Conservation (phyloP, 2,113 vertebrate genomes). For the Ifrita kowaldi region DNA sequence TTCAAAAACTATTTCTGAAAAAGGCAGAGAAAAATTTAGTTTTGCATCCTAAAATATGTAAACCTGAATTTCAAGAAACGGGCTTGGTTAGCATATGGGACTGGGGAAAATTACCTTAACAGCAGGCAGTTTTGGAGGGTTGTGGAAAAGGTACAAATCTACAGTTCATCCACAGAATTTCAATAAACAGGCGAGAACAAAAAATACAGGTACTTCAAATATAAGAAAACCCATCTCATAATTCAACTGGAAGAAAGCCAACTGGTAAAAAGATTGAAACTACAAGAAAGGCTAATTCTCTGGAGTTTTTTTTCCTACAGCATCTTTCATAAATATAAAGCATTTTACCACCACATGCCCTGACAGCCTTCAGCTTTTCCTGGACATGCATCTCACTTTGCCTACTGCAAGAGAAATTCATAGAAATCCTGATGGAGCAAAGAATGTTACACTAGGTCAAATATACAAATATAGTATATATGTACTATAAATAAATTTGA, state of each 20-base stretch:
- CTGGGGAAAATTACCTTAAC: not conserved
- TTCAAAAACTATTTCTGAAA: not conserved
- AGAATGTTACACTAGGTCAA: not conserved
- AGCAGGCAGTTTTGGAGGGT: fast-evolving
- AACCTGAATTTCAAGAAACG: not conserved
- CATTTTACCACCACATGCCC: not conserved
- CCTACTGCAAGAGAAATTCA: not conserved
- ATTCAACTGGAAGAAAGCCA: not conserved
- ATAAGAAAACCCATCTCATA: not conserved
- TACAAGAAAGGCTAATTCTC: not conserved
- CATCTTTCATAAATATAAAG: not conserved
- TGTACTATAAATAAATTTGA: not conserved
- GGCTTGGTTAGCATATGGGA: not conserved
- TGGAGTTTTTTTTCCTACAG: not conserved
- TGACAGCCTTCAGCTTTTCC: not conserved
- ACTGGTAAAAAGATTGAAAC: not conserved
- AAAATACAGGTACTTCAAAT: not conserved
- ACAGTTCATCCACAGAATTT: not conserved
- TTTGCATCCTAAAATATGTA: not conserved
- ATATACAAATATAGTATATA: not conserved
- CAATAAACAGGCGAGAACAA: not conserved
- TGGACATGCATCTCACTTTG: not conserved
- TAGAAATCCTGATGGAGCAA: not conserved
- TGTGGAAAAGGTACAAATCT: not conserved
- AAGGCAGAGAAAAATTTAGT: not conserved